Conservation (phyloP, 1,140 invertebrate genomes). For the Bombus affinis region DNA sequence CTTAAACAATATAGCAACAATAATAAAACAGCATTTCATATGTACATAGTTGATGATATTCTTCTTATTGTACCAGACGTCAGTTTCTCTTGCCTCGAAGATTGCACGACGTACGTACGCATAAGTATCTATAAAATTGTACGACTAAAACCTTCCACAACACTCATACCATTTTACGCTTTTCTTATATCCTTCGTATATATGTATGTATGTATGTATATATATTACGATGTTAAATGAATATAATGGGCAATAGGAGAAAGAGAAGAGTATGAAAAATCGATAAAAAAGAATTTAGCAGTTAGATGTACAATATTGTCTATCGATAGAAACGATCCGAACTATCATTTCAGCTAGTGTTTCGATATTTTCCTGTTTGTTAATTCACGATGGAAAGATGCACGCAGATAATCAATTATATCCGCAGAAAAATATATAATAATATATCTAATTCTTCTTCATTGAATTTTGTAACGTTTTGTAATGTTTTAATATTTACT, state of each 20-base stretch:
- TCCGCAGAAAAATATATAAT: conserved; percentile 40
- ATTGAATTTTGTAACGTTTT: background rate
- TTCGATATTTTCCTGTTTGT: background rate
- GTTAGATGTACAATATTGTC: conserved; percentile 19
- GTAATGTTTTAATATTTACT: background rate
- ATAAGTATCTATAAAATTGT: conserved; percentile 43
- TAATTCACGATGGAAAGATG: background rate
- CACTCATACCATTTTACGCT: conserved; percentile 10
- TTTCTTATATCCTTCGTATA: background rate
- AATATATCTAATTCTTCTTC: conserved; percentile 9
- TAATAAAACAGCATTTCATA: conserved; percentile 74
- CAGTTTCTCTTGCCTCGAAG: conserved; percentile 24
- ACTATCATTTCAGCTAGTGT: conserved; percentile 46
- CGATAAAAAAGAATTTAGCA: conserved; percentile 32
- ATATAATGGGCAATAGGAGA: background rate
- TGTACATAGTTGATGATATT: conserved; percentile 73
- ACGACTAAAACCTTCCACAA: conserved; percentile 39
- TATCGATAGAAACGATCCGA: conserved; percentile 30
- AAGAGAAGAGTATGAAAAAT: background rate
- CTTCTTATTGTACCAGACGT: conserved; percentile 57
- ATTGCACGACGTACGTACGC: background rate
- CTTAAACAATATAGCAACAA: conserved; percentile 80
- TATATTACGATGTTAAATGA: background rate
- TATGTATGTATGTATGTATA: background rate
- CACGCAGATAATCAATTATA: conserved; percentile 29